A percentile compares a stretch with the other conserved stretches of the same genome.
phyloP scores from a whole-genome alignment of 1,140 invertebrate genomes.

The Glossosoma conforme region DNA sequence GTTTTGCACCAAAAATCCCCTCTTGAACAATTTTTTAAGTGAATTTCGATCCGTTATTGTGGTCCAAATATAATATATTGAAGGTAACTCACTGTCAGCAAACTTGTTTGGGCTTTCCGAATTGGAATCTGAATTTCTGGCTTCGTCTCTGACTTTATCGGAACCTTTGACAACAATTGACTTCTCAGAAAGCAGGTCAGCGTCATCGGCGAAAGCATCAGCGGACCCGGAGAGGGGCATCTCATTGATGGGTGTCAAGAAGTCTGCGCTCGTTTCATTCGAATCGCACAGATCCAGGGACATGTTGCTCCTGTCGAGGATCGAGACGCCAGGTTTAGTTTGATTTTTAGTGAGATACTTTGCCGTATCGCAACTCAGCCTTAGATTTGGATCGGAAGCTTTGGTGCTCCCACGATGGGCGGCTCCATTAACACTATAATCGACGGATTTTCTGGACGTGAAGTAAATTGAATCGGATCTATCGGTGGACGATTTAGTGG shows the following conservation, averaged over 20 bases:
- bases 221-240: conserved; percentile 43
- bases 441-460: conserved; percentile 36
- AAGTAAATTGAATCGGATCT: conserved; percentile 49
- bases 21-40: too few species aligned
- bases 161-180: conserved; percentile 14
- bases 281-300: conserved; percentile 48
- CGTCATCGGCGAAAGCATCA: conserved; percentile 21
- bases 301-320: conserved; percentile 41
- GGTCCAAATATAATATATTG: too few species aligned
- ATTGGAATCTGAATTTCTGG: conserved; percentile 18
- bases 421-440: conserved; percentile 35
- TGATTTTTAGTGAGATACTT: conserved; percentile 34
- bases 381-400: conserved; percentile 40
- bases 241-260: conserved; percentile 49
- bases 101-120: conserved; percentile 20
- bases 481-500: conserved; percentile 35
- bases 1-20: too few species aligned
- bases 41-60: too few species aligned
- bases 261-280: conserved; percentile 49
- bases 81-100: conserved; percentile 20
- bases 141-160: conserved; percentile 23
- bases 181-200: conserved; percentile 22
- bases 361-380: conserved; percentile 44
- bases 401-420: conserved; percentile 37
- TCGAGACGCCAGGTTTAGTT: conserved; percentile 25